A percentile compares a stretch with the other conserved stretches of the same genome.
Conservation (phyloP, 2,888 invertebrate species). For the Dryobotodes eremita region DNA sequence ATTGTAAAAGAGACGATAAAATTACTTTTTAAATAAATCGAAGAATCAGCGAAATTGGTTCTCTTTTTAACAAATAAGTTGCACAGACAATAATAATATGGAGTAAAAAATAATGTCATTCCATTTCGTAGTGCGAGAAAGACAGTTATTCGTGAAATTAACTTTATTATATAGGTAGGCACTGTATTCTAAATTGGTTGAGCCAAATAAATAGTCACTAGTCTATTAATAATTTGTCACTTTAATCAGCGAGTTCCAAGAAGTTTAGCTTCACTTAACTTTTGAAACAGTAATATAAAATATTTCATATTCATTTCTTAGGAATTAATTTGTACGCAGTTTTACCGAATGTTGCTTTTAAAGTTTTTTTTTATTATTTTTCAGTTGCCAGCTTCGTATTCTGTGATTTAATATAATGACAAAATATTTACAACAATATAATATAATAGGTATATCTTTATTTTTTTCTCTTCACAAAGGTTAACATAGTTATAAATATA, state of each 20-base stretch:
- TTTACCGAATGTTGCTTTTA: background rate
- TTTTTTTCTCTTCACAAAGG: no score
- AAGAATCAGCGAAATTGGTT: background rate
- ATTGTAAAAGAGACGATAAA: background rate
- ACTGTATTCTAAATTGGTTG: constrained; percentile 1
- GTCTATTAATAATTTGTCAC: background rate
- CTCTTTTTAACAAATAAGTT: constrained; percentile 17
- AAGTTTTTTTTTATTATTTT: background rate
- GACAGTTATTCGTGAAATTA: constrained; percentile 17
- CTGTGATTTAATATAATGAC: background rate
- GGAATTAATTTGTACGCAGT: background rate
- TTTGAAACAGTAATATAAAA: background rate
- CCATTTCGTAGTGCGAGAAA: background rate
- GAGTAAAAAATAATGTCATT: background rate
- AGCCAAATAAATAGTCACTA: background rate
- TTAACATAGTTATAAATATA: no score
- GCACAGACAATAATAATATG: constrained; percentile 3
- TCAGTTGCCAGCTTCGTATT: background rate
- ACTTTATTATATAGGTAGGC: background rate
- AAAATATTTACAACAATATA: background rate
- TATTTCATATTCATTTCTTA: background rate
- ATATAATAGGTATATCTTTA: no score
- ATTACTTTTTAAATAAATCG: constrained; percentile 7
- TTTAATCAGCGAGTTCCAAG: background rate
- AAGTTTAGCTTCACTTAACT: background rate